Conservation (phyloP, 2,888 invertebrate species). For the Apodemia duryi region DNA sequence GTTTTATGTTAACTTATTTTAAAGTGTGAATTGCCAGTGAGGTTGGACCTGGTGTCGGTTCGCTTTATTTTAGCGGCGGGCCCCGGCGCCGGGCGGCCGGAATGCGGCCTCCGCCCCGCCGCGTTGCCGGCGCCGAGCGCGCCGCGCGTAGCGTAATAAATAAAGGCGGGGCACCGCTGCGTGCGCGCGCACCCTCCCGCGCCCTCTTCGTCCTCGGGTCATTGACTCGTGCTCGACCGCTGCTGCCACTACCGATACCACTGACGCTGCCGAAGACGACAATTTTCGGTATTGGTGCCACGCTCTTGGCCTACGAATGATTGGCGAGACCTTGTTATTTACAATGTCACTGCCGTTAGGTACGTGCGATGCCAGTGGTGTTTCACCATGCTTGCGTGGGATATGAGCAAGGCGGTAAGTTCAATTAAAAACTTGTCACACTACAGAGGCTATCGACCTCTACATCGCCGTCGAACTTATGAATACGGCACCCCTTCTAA, state of each 20-base stretch:
- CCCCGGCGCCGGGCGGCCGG: slow-evolving; percentile 60
- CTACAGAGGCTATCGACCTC: slow-evolving; percentile 50
- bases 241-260: slow-evolving; percentile 35
- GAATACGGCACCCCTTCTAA: slow-evolving; percentile 33
- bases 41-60: slow-evolving; percentile 45
- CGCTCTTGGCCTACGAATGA: slow-evolving; percentile 54
- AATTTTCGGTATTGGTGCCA: slow-evolving; percentile 55
- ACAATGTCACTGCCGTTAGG: slow-evolving; percentile 71
- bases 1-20: slow-evolving; percentile 68
- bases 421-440: slow-evolving; percentile 40
- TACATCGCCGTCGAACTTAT: slow-evolving; percentile 42
- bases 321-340: slow-evolving; percentile 38
- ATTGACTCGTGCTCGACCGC: slow-evolving; percentile 62
- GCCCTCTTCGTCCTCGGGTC: slow-evolving; percentile 68
- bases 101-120: slow-evolving; percentile 54
- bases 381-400: slow-evolving; percentile 27
- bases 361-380: slow-evolving; percentile 34
- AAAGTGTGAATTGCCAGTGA: slow-evolving; percentile 61
- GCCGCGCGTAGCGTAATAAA: slow-evolving; percentile 77
- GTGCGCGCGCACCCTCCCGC: slow-evolving; percentile 77
- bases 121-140: slow-evolving; percentile 46
- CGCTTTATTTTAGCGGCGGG: slow-evolving; percentile 68
- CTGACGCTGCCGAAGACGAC: slow-evolving; percentile 58
- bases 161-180: slow-evolving; percentile 78
- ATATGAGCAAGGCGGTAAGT: slow-evolving; percentile 24